These are phyloP conservation scores for Zeuzera pyrina DNA, from an alignment of 2,888 invertebrate species.

Conservation along the genomic window DNA sequence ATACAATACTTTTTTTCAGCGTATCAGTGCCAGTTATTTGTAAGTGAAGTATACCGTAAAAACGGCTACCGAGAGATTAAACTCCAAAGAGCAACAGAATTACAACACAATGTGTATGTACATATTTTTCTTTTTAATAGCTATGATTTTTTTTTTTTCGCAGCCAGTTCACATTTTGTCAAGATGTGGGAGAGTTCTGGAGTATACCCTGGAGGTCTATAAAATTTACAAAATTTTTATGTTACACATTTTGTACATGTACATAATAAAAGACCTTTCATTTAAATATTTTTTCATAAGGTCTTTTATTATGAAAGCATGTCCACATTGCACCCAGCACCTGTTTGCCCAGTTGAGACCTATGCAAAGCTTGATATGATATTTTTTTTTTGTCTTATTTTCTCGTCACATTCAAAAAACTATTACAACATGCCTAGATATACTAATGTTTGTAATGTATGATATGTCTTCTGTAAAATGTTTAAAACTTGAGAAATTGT, in stretches of 20 bases:
- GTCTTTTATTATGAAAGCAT: conserved; percentile 2
- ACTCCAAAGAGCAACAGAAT: conserved; percentile 51
- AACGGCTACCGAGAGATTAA: conserved; percentile 57
- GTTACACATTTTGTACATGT: conserved; percentile 6
- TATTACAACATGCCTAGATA: no score
- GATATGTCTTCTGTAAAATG: no score
- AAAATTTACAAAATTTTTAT: conserved; percentile 16
- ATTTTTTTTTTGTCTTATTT: no score
- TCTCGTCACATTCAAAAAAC: no score
- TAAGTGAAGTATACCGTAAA: conserved; percentile 32
- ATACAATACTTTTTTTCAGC: conserved; percentile 38
- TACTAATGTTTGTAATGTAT: no score
- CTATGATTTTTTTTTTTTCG: conserved; percentile 28
- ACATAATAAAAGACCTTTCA: conserved; percentile 4
- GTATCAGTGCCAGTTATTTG: conserved; percentile 20
- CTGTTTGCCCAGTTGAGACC: conserved; percentile 5
- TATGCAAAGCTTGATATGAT: conserved; percentile 4
- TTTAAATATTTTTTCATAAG: not conserved
- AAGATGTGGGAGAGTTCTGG: conserved; percentile 65
- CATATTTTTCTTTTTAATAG: conserved; percentile 19
- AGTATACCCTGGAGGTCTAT: conserved; percentile 62
- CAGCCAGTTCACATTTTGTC: conserved; percentile 30
- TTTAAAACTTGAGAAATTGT: no score
- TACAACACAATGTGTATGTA: conserved; percentile 72
- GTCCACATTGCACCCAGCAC: conserved; percentile 17